phyloP scores from a whole-genome alignment of 2,113 vertebrate species.

The Oreochromis niloticus region DNA sequence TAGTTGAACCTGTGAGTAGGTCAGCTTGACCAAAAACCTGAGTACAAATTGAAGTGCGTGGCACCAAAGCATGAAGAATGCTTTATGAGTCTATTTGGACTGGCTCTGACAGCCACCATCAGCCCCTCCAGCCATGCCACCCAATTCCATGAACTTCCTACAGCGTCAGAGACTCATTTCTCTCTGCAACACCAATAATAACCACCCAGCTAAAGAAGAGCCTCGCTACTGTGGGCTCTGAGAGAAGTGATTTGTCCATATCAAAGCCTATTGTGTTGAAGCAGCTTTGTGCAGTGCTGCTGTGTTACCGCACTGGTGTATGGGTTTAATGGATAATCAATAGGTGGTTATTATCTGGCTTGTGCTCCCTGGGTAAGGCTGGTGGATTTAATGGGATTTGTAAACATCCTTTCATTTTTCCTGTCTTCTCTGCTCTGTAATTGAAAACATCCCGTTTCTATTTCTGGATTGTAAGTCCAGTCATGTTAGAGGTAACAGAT shows the following conservation, averaged over 20 bases:
- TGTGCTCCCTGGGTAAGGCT: conserved; percentile 35
- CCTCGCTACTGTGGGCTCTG: not conserved
- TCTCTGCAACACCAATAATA: not conserved
- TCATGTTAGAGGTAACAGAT: conserved; percentile 7
- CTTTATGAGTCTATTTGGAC: conserved; percentile 30
- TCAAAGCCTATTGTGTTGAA: conserved; percentile 16
- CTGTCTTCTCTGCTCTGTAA: conserved; percentile 51
- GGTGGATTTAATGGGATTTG: conserved; percentile 62
- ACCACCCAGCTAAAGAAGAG: not conserved
- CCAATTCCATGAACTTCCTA: not conserved
- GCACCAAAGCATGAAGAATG: conserved; percentile 6
- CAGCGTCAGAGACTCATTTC: conserved; percentile 16
- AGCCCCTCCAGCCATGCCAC: not conserved
- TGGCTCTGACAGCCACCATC: not conserved
- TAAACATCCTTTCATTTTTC: conserved; percentile 69
- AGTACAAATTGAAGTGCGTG: not conserved
- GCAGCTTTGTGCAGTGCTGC: conserved; percentile 18
- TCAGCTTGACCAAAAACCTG: not conserved
- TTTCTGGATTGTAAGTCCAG: conserved; percentile 3
- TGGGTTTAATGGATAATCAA: conserved; percentile 73
- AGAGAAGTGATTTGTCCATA: conserved; percentile 29
- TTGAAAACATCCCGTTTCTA: conserved; percentile 54
- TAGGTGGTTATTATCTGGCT: conserved; percentile 67
- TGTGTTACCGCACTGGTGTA: conserved; percentile 21
- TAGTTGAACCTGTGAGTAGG: not conserved